A percentile compares a stretch with the other conserved stretches of the same genome.
phyloP scores from a whole-genome alignment of 1,140 invertebrate species.

The Sycobia sp. region DNA sequence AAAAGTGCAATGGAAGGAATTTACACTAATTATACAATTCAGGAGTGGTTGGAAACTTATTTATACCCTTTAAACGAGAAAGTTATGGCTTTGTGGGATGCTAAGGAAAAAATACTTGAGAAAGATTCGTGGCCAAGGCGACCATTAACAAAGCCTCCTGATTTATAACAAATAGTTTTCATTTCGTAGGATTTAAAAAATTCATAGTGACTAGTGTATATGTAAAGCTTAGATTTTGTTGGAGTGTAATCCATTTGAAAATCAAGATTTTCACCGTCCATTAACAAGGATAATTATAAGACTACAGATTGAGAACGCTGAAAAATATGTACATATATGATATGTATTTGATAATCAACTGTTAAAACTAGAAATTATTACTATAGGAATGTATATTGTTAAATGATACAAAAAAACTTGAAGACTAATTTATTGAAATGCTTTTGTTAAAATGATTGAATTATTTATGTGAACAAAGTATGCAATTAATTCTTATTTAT shows the following conservation, averaged over 20 bases:
- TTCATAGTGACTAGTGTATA: neutral
- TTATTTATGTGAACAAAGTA: no score
- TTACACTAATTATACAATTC: slow-evolving; percentile 75
- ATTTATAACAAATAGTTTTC: slow-evolving; percentile 15
- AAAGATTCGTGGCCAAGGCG: slow-evolving; percentile 65
- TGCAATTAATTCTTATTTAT: no score
- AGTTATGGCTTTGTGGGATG: slow-evolving; percentile 62
- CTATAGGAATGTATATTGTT: no score
- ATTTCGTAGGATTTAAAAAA: neutral
- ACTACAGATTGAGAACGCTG: neutral
- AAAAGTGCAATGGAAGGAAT: slow-evolving; percentile 70
- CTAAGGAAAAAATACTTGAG: slow-evolving; percentile 63
- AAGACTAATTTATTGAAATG: no score
- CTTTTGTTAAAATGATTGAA: no score
- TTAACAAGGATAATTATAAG: slow-evolving; percentile 2
- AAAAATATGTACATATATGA: neutral
- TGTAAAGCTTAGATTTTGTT: slow-evolving; percentile 7
- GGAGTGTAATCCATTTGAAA: slow-evolving; percentile 13
- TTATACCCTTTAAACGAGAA: slow-evolving; percentile 64
- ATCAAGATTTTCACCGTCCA: slow-evolving; percentile 23
- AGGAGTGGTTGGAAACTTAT: slow-evolving; percentile 77
- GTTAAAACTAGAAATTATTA: no score
- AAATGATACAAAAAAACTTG: no score
- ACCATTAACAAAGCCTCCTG: slow-evolving; percentile 52
- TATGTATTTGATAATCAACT: no score